Conservation (phyloP, 37 sponge, comb jelly and placozoan species). For the Chondrilla cf. caribensis region DNA sequence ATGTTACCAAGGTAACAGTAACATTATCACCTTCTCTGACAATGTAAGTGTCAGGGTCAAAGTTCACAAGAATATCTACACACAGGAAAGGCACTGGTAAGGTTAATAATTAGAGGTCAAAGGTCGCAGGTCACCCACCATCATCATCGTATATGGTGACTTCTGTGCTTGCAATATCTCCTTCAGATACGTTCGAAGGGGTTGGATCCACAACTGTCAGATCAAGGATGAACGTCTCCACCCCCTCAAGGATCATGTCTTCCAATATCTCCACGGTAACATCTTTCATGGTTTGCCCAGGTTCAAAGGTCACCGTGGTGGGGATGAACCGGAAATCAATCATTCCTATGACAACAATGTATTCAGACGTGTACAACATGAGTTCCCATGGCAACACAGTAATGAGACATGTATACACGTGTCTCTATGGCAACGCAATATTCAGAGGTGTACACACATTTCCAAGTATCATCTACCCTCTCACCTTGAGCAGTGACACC, state of each 20-base stretch:
- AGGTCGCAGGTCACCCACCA: background rate
- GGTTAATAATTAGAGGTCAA: too few relatives aligned
- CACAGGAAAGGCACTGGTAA: background rate
- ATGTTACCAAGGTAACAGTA: background rate
- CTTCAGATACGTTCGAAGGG: background rate
- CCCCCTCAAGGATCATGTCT: background rate
- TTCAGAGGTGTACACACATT: too few relatives aligned
- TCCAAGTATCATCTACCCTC: background rate
- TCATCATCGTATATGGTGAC: conserved; percentile 31
- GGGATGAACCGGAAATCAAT: background rate
- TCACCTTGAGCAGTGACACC: background rate
- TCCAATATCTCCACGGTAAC: background rate
- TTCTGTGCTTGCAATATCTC: background rate
- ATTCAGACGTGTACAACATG: too few relatives aligned
- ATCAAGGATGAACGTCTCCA: background rate
- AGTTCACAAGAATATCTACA: background rate
- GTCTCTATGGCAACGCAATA: too few relatives aligned
- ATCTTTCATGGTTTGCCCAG: conserved; percentile 3
- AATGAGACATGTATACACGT: too few relatives aligned
- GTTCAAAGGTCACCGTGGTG: background rate
- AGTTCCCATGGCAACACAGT: too few relatives aligned
- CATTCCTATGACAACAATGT: background rate
- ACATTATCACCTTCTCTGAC: background rate
- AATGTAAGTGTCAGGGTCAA: background rate
- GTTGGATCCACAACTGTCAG: background rate